Conservation (phyloP, 2,797 vertebrate genomes). For the Sarcoramphus papa region DNA sequence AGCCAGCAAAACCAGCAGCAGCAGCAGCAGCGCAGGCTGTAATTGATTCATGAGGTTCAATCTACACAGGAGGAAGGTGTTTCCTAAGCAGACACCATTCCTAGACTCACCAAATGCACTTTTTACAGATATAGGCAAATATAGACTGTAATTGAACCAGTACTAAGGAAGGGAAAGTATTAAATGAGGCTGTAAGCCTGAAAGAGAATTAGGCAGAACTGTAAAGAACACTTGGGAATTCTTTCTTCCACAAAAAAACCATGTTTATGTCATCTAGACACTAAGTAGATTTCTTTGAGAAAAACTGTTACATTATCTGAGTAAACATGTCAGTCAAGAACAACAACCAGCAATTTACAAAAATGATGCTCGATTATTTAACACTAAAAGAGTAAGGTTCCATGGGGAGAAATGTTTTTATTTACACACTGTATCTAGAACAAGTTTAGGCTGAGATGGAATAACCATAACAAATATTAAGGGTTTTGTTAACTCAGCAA, state of each 20-base stretch:
- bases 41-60: background rate
- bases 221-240: slow-evolving; percentile 59
- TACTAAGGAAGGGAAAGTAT: slow-evolving; percentile 28
- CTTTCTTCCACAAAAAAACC: slow-evolving; percentile 23
- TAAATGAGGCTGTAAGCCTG: slow-evolving; percentile 23
- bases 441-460: slow-evolving; percentile 10
- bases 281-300: slow-evolving; percentile 76
- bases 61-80: background rate
- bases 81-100: background rate
- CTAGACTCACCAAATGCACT: background rate
- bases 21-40: background rate
- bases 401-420: slow-evolving; percentile 61
- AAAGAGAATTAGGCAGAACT: slow-evolving; percentile 42
- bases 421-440: slow-evolving; percentile 60
- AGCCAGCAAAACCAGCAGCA: background rate
- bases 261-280: slow-evolving; percentile 73
- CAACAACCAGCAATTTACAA: slow-evolving; percentile 77
- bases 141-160: background rate
- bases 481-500: background rate
- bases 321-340: slow-evolving; percentile 79
- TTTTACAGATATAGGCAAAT: background rate
- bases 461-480: background rate
- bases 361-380: slow-evolving; percentile 76
- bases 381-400: slow-evolving; percentile 58
- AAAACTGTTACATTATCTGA: slow-evolving; percentile 76